A percentile compares a stretch with the other conserved stretches of the same genome.
Conservation (phyloP, 2,888 invertebrate genomes). For the Bellardia pandia region DNA sequence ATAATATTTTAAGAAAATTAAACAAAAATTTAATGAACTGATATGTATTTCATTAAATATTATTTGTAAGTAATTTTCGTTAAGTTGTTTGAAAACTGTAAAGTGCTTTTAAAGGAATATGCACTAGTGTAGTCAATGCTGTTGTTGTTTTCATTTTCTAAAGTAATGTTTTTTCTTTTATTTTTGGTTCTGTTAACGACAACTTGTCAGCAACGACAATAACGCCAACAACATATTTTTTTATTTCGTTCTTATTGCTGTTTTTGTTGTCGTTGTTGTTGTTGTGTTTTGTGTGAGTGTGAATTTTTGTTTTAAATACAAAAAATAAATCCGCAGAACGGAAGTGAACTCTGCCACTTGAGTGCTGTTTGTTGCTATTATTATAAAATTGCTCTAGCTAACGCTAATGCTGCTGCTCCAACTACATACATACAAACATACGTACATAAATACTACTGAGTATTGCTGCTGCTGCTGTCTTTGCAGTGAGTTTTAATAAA, state of each 20-base stretch:
- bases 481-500: background rate
- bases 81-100: too few species aligned
- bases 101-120: too few species aligned
- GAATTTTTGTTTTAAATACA: constrained; percentile 52
- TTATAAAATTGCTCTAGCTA: constrained; percentile 20
- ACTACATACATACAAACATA: background rate
- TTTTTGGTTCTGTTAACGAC: constrained; percentile 56
- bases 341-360: constrained; percentile 76
- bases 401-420: constrained; percentile 21
- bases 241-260: constrained; percentile 13
- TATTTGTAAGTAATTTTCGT: too few species aligned
- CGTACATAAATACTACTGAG: background rate
- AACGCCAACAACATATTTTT: constrained; percentile 66
- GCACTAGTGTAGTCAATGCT: constrained; percentile 19
- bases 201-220: constrained; percentile 67
- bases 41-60: too few species aligned
- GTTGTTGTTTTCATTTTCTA: constrained; percentile 50
- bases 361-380: constrained; percentile 46
- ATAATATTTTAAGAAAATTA: too few species aligned
- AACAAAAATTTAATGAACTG: too few species aligned
- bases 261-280: background rate
- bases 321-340: constrained; percentile 74
- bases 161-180: constrained; percentile 14
- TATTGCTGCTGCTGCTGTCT: background rate
- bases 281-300: constrained; percentile 22